Conservation (phyloP, 2,113 vertebrate genomes). For the Ophiodon elongatus region DNA sequence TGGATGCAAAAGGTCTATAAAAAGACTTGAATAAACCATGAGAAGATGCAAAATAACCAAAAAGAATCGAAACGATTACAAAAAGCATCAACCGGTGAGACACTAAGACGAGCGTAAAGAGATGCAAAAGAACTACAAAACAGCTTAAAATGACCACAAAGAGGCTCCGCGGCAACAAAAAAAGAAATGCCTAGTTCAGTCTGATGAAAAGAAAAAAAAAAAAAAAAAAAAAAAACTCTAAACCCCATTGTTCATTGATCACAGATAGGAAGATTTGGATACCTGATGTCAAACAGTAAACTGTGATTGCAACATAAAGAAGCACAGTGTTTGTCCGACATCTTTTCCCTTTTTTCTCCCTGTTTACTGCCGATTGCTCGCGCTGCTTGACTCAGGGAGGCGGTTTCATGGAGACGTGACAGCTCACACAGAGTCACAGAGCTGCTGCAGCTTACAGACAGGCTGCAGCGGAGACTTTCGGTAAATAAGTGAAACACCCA, state of each 20-base stretch:
- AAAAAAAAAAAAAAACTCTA: too few relatives aligned
- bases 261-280: constrained; percentile 14
- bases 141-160: neutral
- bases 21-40: neutral
- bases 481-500: neutral
- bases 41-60: neutral
- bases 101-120: too few relatives aligned
- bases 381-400: constrained; percentile 20
- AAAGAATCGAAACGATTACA: neutral
- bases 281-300: constrained; percentile 32
- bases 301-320: constrained; percentile 23
- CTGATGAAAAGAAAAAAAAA: too few relatives aligned
- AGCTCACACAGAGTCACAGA: constrained; percentile 41
- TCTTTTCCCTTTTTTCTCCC: neutral
- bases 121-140: neutral
- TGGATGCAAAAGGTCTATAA: neutral
- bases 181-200: neutral
- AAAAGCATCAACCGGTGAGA: neutral
- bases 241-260: constrained; percentile 44
- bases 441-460: constrained; percentile 8
- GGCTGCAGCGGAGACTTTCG: neutral
- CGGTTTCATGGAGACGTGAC: constrained; percentile 50
- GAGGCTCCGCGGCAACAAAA: neutral
- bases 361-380: constrained; percentile 2
- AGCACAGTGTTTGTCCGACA: neutral